Conservation (phyloP, 2,113 vertebrate species). For the Probosciger aterrimus region DNA sequence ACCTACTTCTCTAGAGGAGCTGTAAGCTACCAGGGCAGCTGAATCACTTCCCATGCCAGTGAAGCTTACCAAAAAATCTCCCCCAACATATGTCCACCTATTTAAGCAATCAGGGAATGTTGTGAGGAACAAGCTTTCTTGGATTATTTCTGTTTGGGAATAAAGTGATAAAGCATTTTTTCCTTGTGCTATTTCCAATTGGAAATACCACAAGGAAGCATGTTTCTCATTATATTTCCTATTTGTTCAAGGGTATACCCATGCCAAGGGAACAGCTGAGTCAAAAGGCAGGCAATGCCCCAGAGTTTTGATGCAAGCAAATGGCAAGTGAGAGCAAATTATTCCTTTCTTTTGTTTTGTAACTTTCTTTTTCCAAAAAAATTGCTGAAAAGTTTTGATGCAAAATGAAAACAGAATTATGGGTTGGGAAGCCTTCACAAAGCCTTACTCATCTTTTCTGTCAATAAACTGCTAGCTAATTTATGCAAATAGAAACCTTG, state of each 20-base stretch:
- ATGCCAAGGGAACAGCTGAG: constrained; percentile 53
- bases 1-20: not conserved
- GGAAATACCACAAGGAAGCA: constrained; percentile 59
- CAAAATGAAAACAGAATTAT: constrained; percentile 14
- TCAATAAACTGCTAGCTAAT: not conserved
- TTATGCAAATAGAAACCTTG: not conserved
- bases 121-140: constrained; percentile 18
- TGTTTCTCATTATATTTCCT: constrained; percentile 66
- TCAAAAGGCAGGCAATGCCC: constrained; percentile 53
- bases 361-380: not conserved
- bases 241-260: constrained; percentile 37
- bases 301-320: constrained; percentile 43
- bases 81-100: fast-evolving
- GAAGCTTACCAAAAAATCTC: not conserved
- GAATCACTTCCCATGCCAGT: not conserved
- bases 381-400: constrained; percentile 17
- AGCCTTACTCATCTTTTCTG: not conserved
- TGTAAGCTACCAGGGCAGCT: not conserved
- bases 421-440: not conserved
- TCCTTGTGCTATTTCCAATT: constrained; percentile 55
- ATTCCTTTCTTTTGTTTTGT: not conserved
- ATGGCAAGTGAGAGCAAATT: constrained; percentile 24
- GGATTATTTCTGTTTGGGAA: constrained; percentile 59
- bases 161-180: constrained; percentile 53
- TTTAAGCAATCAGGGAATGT: not conserved